Conservation (phyloP, 2,113 vertebrate genomes). For the Engraulis encrasicolus region DNA sequence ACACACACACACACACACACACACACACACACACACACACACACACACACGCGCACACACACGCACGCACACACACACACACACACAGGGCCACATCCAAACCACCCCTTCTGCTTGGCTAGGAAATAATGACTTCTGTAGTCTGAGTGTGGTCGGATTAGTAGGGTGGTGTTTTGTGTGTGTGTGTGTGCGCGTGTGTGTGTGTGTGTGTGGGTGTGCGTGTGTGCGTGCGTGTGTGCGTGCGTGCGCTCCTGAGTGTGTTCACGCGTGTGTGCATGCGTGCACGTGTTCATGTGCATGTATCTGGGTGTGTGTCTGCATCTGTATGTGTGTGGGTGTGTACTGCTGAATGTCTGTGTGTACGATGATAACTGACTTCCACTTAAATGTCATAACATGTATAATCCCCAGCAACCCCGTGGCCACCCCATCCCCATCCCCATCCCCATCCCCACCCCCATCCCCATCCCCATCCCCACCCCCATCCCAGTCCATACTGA, state of each 20-base stretch:
- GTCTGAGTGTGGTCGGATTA: conserved; percentile 9
- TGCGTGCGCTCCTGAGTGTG: no score
- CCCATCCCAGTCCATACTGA: conserved; percentile 54
- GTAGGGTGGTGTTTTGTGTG: no score
- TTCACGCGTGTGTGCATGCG: no score
- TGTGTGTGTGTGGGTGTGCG: no score
- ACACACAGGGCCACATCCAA: no score
- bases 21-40: no score
- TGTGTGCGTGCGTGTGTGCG: no score
- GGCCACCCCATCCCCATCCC: conserved; percentile 49
- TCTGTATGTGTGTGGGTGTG: no score
- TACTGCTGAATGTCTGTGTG: background rate
- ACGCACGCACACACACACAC: background rate
- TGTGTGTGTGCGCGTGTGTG: no score
- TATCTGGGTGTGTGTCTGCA: no score
- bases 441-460: conserved; percentile 54
- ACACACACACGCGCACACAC: background rate
- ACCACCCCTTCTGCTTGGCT: background rate
- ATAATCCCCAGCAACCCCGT: conserved; percentile 64
- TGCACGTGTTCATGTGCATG: no score
- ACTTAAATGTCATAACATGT: conserved; percentile 63
- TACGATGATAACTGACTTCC: conserved; percentile 24
- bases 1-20: no score
- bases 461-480: conserved; percentile 54
- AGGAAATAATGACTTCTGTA: background rate